Evolutionary conservation across 2,888 invertebrate genomes (phyloP), one percentile per base, ranked within the genome.

Genomic region (Tholera decimalis): DNA sequence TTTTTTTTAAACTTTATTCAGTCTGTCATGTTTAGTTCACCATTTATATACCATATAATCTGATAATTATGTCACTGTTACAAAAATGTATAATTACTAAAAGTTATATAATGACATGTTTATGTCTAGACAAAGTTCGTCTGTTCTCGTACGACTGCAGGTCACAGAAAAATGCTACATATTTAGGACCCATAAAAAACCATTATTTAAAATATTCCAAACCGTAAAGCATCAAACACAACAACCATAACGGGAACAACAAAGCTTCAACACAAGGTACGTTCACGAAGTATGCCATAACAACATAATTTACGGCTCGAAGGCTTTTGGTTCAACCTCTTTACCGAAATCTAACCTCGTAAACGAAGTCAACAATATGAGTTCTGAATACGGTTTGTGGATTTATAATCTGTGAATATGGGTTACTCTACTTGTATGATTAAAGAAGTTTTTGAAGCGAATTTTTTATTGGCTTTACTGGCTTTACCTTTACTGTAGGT

Each of bases 241-340:
- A 63, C 33, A 49, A 26, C 62, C 44, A 7, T 59, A 79, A 59
- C 59, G 44, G 26, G 24, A 69, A 64, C 18, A 60, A 57, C 69
- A 61, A 64, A 75, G 72, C 63, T 66, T 74, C 73, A 82, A 82
- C 79, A 79, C 66, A 71, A 73, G 64, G 63, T 70, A 65, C 68
- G 73, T 85, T 86, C 65, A 77, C 82, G 53, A 71, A 82, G 77
- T 71, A 73, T 82, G 83, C 80, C 81, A 86, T 87, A 86, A 86
- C 81, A 85, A 78, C 79, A 54, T 80, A 79, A 79, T 83, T 86
- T 83, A 86, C 77, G 47, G 58, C 74, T 71, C 53, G 37, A 61
- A 77, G 75, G 65, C 66, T 79, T 74, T 80, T 57, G 77, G 73
- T 72, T 77, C 70, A 66, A 67, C 59, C 69, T 79, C 73, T 58